Percentiles rank a stretch among this genome's conserved stretches.
Evolutionary conservation across 2,888 invertebrate genomes (phyloP).

Genomic region (Adelphocoris suturalis): DNA sequence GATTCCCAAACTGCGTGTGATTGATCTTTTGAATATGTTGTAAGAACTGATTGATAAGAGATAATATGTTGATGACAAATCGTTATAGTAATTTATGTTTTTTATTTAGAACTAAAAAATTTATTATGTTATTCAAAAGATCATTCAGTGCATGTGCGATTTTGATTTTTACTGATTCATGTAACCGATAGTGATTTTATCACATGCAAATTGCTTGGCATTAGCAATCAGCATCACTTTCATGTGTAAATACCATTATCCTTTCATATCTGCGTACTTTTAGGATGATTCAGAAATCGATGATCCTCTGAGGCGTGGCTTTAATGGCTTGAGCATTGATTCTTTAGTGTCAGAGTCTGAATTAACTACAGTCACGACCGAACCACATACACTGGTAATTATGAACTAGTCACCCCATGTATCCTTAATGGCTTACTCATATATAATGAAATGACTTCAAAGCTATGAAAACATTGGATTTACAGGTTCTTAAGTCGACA

Average conservation of each 20-base stretch:
- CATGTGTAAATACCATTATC: constrained; percentile 43
- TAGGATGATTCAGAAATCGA: constrained; percentile 53
- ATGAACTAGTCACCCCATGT: constrained; percentile 12
- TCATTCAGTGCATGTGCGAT: background rate
- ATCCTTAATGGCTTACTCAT: background rate
- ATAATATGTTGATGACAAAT: too few species aligned
- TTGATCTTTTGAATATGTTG: background rate
- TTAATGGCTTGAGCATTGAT: constrained; percentile 72
- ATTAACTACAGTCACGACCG: constrained; percentile 69
- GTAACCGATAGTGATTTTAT: background rate
- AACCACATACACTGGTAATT: constrained; percentile 56
- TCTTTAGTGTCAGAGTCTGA: constrained; percentile 73
- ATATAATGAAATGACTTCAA: background rate
- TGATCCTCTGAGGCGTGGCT: constrained; percentile 66
- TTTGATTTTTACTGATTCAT: background rate
- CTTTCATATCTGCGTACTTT: constrained; percentile 45
- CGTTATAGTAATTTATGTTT: too few species aligned
- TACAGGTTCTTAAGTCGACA: constrained; percentile 44
- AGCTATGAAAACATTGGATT: background rate
- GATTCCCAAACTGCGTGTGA: background rate
- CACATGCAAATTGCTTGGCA: background rate
- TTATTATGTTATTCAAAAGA: background rate
- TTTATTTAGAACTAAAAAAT: too few species aligned
- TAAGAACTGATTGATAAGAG: background rate
- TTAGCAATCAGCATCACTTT: background rate